Evolutionary conservation across 2,113 vertebrate species (phyloP).

Genomic region (Gallinago media): DNA sequence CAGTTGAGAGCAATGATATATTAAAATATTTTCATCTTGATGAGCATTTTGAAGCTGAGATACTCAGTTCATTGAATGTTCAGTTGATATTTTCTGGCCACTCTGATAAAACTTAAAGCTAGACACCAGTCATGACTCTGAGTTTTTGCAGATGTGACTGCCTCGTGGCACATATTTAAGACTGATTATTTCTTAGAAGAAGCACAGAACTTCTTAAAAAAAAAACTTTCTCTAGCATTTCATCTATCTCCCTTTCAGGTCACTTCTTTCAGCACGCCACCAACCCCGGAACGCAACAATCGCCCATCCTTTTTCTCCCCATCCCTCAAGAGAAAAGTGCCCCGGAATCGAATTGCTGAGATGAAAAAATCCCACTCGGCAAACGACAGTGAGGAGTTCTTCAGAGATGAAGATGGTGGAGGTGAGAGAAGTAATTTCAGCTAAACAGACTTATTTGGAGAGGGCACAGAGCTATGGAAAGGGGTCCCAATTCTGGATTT

Average conservation of each 20-base stretch:
- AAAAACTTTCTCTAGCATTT: neutral
- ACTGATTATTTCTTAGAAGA: neutral
- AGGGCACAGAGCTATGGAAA: neutral
- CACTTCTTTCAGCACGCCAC: constrained; percentile 97
- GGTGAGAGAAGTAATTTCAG: constrained; percentile 70
- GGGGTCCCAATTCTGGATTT: neutral
- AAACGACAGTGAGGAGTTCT: constrained; percentile 98
- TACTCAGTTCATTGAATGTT: neutral
- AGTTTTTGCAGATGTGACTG: neutral
- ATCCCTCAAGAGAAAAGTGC: constrained; percentile 92
- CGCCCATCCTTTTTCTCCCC: constrained; percentile 97
- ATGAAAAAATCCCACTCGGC: constrained; percentile 99
- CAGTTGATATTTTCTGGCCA: neutral
- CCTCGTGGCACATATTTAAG: neutral
- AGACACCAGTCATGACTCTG: neutral
- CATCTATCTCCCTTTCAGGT: constrained; percentile 77
- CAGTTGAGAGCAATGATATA: neutral
- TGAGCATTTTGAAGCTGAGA: neutral
- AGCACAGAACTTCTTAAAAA: neutral
- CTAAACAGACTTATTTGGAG: neutral
- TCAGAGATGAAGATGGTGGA: constrained; percentile 86
- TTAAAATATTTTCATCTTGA: neutral
- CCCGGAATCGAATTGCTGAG: constrained; percentile 88
- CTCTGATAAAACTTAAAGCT: neutral
- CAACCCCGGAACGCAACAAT: constrained; percentile 92